Conservation (phyloP, 2,888 invertebrate genomes). For the Conistra vaccinii region DNA sequence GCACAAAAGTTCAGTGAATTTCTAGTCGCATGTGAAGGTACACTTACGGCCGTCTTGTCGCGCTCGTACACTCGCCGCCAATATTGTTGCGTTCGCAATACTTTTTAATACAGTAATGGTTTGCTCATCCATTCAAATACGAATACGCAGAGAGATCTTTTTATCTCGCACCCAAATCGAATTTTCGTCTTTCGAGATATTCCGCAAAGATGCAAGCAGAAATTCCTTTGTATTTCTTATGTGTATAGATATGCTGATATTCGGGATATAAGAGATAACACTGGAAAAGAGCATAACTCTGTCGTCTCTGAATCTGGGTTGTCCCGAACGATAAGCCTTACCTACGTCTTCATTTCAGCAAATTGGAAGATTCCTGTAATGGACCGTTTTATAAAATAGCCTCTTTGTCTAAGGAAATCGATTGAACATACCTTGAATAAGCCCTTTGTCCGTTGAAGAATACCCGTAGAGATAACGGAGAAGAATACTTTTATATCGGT, state of each 20-base stretch:
- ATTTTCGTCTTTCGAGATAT: constrained; percentile 79
- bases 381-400: constrained; percentile 58
- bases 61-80: constrained; percentile 48
- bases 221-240: constrained; percentile 78
- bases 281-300: constrained; percentile 70
- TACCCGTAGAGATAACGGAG: constrained; percentile 41
- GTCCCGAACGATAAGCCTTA: constrained; percentile 54
- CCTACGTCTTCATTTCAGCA: constrained; percentile 62
- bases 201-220: constrained; percentile 77
- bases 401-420: constrained; percentile 60
- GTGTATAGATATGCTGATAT: constrained; percentile 78
- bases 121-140: constrained; percentile 72
- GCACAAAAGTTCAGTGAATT: constrained; percentile 48
- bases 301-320: constrained; percentile 45
- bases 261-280: constrained; percentile 73
- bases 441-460: constrained; percentile 50
- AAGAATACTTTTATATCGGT: constrained; percentile 42
- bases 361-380: constrained; percentile 65
- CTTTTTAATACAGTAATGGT: constrained; percentile 77
- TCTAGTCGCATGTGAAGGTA: constrained; percentile 53
- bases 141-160: constrained; percentile 70
- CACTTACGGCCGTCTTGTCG: constrained; percentile 37
- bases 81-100: constrained; percentile 69
- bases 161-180: constrained; percentile 77
- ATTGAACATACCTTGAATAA: constrained; percentile 56